Conservation (phyloP, 1,140 invertebrate genomes). For the Scaptomyza pallida region DNA sequence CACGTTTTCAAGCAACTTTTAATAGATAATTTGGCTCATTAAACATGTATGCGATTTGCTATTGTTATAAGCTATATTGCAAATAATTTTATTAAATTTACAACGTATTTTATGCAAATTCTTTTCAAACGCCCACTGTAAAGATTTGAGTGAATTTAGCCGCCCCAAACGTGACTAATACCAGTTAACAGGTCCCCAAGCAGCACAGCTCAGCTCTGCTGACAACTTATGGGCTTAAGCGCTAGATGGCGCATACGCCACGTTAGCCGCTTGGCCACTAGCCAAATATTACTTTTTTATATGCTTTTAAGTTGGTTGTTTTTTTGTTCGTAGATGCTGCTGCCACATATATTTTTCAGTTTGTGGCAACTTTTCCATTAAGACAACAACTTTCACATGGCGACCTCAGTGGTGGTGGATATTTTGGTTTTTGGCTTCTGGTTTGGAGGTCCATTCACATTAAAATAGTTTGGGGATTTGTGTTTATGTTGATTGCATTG, state of each 20-base stretch:
- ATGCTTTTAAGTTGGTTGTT: constrained; percentile 65
- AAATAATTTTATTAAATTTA: constrained; percentile 1
- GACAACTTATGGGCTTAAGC: constrained; percentile 29
- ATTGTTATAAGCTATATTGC: no score
- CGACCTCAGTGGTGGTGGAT: constrained; percentile 18
- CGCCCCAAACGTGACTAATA: constrained; percentile 23
- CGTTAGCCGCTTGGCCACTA: constrained; percentile 60
- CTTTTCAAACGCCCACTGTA: neutral
- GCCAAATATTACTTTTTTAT: constrained; percentile 67
- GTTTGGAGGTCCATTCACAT: constrained; percentile 68
- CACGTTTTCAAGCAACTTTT: neutral
- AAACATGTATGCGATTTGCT: neutral
- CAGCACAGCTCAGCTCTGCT: constrained; percentile 11
- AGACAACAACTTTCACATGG: constrained; percentile 44
- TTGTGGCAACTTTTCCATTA: constrained; percentile 67
- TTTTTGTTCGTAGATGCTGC: constrained; percentile 23
- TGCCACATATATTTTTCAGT: constrained; percentile 15
- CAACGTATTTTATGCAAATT: constrained; percentile 12
- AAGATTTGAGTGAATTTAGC: neutral
- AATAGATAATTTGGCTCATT: constrained; percentile 3
- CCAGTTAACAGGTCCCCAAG: constrained; percentile 27
- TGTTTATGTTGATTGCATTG: constrained; percentile 83
- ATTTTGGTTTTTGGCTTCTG: constrained; percentile 22
- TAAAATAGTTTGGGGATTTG: constrained; percentile 82
- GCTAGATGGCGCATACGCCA: constrained; percentile 57